Evolutionary conservation across 1,140 invertebrate species (phyloP).

Genomic region (Drosophila gunungcola): DNA sequence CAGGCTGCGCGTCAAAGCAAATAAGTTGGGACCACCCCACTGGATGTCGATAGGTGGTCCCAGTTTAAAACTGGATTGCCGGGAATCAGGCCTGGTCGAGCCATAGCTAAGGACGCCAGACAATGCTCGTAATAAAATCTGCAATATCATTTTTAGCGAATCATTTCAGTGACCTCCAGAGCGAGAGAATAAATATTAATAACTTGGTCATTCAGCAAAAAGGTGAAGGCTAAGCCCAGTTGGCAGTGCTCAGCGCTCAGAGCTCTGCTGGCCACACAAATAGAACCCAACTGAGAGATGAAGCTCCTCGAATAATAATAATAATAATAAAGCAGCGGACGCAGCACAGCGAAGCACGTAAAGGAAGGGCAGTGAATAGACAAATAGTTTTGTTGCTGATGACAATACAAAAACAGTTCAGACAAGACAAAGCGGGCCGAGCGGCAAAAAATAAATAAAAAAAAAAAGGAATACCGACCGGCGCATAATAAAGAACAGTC

Average conservation of each 20-base stretch:
- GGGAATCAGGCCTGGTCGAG: slow-evolving; percentile 7
- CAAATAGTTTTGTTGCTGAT: slow-evolving; percentile 78
- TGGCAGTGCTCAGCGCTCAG: slow-evolving; percentile 15
- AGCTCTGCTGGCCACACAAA: slow-evolving; percentile 11
- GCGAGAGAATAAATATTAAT: slow-evolving; percentile 79
- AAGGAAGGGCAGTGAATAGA: slow-evolving; percentile 69
- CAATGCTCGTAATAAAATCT: slow-evolving; percentile 67
- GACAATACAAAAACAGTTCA: slow-evolving; percentile 75
- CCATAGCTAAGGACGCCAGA: slow-evolving; percentile 24
- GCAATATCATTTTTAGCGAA: slow-evolving; percentile 77
- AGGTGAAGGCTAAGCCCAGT: slow-evolving; percentile 71
- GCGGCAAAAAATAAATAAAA: slow-evolving; percentile 58
- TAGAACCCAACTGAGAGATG: slow-evolving; percentile 33
- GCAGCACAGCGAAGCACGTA: slow-evolving; percentile 35
- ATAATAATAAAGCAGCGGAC: slow-evolving; percentile 54
- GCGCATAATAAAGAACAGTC: slow-evolving; percentile 49
- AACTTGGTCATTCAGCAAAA: slow-evolving; percentile 65
- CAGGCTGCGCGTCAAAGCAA: slow-evolving; percentile 44
- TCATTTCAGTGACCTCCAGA: slow-evolving; percentile 69
- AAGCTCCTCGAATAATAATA: slow-evolving; percentile 70
- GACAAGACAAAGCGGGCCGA: slow-evolving; percentile 58
- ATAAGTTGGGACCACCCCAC: slow-evolving; percentile 12
- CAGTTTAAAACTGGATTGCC: slow-evolving; percentile 28
- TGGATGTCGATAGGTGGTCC: slow-evolving; percentile 1
- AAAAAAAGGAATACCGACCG: slow-evolving; percentile 25